A percentile compares a stretch with the other conserved stretches of the same genome.
phyloP scores from a whole-genome alignment of 2,113 vertebrate species.

The Eulacestoma nigropectus region DNA sequence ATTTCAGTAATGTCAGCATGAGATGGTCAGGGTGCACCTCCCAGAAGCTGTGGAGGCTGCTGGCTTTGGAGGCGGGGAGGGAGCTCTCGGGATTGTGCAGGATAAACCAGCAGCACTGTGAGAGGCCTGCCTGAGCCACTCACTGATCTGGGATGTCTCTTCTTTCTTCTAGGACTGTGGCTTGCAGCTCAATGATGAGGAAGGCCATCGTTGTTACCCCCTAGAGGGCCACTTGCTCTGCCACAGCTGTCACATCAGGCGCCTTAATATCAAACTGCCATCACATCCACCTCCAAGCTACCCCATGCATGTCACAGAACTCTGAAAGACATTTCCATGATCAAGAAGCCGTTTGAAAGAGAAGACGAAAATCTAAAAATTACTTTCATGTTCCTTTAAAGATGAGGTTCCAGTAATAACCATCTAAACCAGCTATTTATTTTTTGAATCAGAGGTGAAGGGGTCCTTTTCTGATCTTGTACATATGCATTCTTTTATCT shows the following conservation, averaged over 20 bases:
- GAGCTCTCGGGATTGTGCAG: not conserved
- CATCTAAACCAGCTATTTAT: slow-evolving; percentile 55
- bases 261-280: slow-evolving; percentile 77
- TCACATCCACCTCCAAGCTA: slow-evolving; percentile 78
- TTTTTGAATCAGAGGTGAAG: slow-evolving; percentile 49
- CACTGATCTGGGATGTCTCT: not conserved
- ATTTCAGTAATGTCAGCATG: not conserved
- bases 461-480: slow-evolving; percentile 33
- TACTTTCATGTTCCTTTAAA: not conserved
- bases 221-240: slow-evolving; percentile 92
- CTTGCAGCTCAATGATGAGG: slow-evolving; percentile 94
- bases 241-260: slow-evolving; percentile 90
- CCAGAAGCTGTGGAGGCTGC: not conserved
- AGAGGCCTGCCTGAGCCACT: not conserved
- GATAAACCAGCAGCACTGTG: not conserved
- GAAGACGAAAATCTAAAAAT: not conserved
- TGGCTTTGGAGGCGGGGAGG: not conserved
- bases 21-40: not conserved
- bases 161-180: slow-evolving; percentile 82
- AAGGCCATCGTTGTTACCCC: slow-evolving; percentile 94
- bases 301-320: slow-evolving; percentile 90
- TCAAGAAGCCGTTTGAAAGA: not conserved
- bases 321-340: slow-evolving; percentile 71
- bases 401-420: slow-evolving; percentile 22
- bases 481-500: not conserved